A percentile compares a stretch with the other conserved stretches of the same genome.
Evolutionary conservation across 2,888 invertebrate genomes (phyloP).

Genomic region (Acanthosepion lycidas): DNA sequence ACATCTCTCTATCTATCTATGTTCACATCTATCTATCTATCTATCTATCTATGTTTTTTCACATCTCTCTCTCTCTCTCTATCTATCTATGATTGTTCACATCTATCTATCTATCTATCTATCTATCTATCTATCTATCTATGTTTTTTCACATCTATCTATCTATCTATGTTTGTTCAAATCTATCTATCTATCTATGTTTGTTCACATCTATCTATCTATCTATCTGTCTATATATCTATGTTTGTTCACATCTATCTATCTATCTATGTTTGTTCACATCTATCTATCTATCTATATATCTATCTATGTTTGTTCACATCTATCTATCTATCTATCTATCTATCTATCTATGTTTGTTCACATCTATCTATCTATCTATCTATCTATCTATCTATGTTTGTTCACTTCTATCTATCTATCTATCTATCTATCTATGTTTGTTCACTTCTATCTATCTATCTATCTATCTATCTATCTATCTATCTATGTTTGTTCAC

Average conservation of each 20-base stretch:
- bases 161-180: not conserved
- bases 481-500: not conserved
- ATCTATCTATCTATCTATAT: too few species aligned
- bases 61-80: too few species aligned
- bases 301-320: too few species aligned
- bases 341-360: too few species aligned
- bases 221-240: not conserved
- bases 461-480: not conserved
- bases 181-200: not conserved
- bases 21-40: not conserved
- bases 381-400: not conserved
- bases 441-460: not conserved
- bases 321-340: too few species aligned
- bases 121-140: not conserved
- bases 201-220: not conserved
- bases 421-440: not conserved
- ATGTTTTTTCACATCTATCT: not conserved
- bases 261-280: too few species aligned
- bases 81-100: not conserved
- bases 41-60: not conserved
- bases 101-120: not conserved
- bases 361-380: not conserved
- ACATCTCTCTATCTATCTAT: not conserved
- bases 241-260: too few species aligned
- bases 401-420: not conserved